Evolutionary conservation across 2,888 invertebrate species (phyloP), one percentile per base, ranked within the genome.

Genomic region (Acanthacorydalis orientalis): DNA sequence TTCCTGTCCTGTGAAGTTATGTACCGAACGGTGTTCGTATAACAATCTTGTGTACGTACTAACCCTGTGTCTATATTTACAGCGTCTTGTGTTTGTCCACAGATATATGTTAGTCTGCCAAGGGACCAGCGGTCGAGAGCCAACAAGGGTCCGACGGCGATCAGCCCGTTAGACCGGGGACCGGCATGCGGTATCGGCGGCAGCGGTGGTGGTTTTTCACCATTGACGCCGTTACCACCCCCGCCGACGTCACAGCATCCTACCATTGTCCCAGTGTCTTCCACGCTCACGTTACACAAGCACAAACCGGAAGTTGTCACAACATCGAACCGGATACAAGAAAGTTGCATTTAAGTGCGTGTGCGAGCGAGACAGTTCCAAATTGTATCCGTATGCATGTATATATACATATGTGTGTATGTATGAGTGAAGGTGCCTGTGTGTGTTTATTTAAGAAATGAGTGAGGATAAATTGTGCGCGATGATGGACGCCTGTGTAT

Each of bases 301-400:
- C 76, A 84, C 59, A 80, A 83, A 58, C 86, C 86, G 53, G 87
- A 87, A 67, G 84, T 87, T 56, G 85, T 87, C 53, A 87, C 87
- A 56, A 85, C 86, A 52, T 86, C 86, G 53, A 86, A 86, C 71
- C 78, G 85, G 61, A 86, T 87, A 69, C 87, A 87, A 68, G 87
- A 87, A 70, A 87, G 86, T 72, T 87, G 87, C 82, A 87, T 87
- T 81, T 87, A 84, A 79, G 65, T 49, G 23, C 23, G 23, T 23
- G 23, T 23, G 23, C 23, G 23, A 23, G 23, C 23, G 23, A 23
- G 23, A 23, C 23, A 23, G 23, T 23, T 23, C 23, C 23, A 23
- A 23, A 23, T 23, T 23, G 23, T 23, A 23, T 23, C 23, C 23
- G 23, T 23, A 23, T 23, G 23, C 23, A 23, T 23, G 23, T 23